phyloP scores from a whole-genome alignment of 1,140 invertebrate genomes.

The Aporrectodea caliginosa region DNA sequence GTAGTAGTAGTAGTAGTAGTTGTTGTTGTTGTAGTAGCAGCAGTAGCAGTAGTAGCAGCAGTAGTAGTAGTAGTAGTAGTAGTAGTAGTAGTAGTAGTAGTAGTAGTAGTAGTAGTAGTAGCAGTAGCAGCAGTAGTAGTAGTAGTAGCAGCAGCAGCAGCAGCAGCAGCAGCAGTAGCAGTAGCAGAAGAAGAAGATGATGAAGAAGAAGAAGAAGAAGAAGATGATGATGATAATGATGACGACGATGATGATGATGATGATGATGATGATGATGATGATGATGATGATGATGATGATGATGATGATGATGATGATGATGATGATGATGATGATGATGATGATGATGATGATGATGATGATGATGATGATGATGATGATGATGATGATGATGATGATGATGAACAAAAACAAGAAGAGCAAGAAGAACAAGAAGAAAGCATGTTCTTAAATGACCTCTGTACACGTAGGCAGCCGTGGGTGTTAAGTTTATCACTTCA shows the following conservation, averaged over 20 bases:
- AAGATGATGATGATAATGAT: neutral
- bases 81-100: neutral
- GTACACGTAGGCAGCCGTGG: too few relatives aligned
- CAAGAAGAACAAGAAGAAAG: too few relatives aligned
- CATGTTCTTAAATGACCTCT: too few relatives aligned
- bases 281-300: too few relatives aligned
- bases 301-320: too few relatives aligned
- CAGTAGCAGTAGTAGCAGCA: neutral
- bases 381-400: too few relatives aligned
- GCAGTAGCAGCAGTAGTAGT: neutral
- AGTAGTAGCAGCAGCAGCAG: neutral
- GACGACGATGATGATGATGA: neutral
- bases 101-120: neutral
- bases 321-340: too few relatives aligned
- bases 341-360: too few relatives aligned
- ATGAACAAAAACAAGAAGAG: too few relatives aligned
- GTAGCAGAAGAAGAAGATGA: neutral
- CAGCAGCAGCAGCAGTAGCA: slow-evolving; percentile 1
- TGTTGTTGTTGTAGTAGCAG: neutral
- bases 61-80: neutral
- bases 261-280: neutral
- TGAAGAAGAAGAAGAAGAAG: neutral
- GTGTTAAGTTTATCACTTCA: too few relatives aligned
- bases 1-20: neutral
- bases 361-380: too few relatives aligned